A percentile compares a stretch with the other conserved stretches of the same genome.
Conservation (phyloP, 2,113 vertebrate species). For the Rhinoderma darwinii region DNA sequence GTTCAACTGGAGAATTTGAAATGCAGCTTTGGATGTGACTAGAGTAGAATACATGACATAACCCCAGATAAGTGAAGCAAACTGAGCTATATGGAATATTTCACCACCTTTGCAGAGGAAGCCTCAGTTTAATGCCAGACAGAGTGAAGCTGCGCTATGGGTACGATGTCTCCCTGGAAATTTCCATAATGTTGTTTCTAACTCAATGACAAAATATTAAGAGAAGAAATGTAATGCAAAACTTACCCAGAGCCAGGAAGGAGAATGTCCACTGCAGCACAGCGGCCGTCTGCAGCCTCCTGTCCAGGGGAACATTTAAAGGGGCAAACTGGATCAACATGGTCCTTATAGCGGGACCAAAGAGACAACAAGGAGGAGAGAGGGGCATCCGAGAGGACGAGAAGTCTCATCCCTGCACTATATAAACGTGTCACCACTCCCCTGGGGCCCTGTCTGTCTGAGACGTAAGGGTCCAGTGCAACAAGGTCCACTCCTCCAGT, state of each 20-base stretch:
- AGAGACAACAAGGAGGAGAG: not conserved
- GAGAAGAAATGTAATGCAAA: too few species aligned
- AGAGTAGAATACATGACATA: not conserved
- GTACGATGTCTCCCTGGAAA: not conserved
- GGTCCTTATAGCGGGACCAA: not conserved
- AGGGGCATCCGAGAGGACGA: not conserved
- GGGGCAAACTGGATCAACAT: slow-evolving; percentile 85
- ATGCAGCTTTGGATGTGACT: not conserved
- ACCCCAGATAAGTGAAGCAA: too few species aligned
- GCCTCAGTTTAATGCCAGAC: too few species aligned
- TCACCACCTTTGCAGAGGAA: not conserved
- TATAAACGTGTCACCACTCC: not conserved
- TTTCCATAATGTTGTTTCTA: not conserved
- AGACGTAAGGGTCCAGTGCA: not conserved
- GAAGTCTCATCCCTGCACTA: not conserved
- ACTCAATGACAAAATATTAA: not conserved
- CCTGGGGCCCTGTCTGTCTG: slow-evolving; percentile 9
- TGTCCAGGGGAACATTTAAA: slow-evolving; percentile 65
- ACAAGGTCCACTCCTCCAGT: not conserved
- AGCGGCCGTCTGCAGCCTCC: slow-evolving; percentile 79
- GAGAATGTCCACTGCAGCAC: slow-evolving; percentile 82
- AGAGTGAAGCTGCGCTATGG: too few species aligned
- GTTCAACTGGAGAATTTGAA: too few species aligned
- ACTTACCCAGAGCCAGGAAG: slow-evolving; percentile 81
- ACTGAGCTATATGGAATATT: not conserved